Evolutionary conservation across 2,888 invertebrate genomes (phyloP), one percentile per base, ranked within the genome.

Genomic region (Euzophera pinguis): DNA sequence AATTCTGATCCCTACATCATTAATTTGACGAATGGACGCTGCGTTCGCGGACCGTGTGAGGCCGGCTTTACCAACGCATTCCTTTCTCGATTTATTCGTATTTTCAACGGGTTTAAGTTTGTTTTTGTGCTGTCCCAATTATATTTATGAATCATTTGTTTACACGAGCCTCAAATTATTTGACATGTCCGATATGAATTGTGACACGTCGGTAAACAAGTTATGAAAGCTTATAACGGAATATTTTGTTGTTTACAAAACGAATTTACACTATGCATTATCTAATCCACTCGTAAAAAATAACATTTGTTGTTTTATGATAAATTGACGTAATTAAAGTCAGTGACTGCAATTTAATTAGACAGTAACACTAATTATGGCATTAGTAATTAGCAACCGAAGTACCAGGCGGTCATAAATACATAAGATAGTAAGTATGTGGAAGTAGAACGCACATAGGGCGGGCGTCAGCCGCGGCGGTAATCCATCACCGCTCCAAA

Each of bases 401-500:
- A 62, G 58, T 66, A 71, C 71, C 61, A 72, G 68, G 67, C 59
- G 51, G 63, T 64, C 64, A 73, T 66, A 72, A 72, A n/a, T 65
- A 68, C 66, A 69, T 65, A 45, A 45, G 45, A 32, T 32, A 45
- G 45, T 45, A 45, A n/a, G 22, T 22, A 22, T 45, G 45, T 45
- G 45, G 14, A 39, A 39, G 65, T 64, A 60, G 61, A 60, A 61
- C 57, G 54, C 58, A 65, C 32, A 32, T 32, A 45, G 45, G 45
- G 45, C 42, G 64, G 65, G 54, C 56, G 58, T 55, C 59, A 56
- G 58, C 65, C 63, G 66, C 70, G 62, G 58, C 60, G 66, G 80
- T 78, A 78, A 88, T 87, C 84, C 84, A 87, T 88, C 88, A 86
- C 75, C 55, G 64, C 62, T 68, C 71, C 71, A 79, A 83, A 88